A percentile compares a stretch with the other conserved stretches of the same genome.
Conservation (phyloP, 1,140 invertebrate genomes). For the Aphelinus certus region DNA sequence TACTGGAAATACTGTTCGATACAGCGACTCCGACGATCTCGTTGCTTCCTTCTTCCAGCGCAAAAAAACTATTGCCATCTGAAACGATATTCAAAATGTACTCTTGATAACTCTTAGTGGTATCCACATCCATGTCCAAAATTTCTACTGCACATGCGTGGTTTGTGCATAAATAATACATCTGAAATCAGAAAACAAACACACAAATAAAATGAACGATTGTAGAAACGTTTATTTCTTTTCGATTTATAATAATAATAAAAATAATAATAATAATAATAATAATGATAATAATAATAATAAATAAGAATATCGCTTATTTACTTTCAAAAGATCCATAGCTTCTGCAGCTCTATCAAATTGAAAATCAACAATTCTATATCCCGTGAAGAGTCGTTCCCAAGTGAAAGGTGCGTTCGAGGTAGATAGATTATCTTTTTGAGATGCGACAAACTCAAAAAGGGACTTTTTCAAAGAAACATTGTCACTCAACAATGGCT, state of each 20-base stretch:
- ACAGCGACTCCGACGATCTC: constrained; percentile 41
- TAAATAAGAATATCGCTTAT: no score
- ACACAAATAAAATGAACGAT: neutral
- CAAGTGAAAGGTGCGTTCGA: constrained; percentile 34
- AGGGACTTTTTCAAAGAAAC: neutral
- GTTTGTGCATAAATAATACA: constrained; percentile 6
- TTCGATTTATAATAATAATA: no score
- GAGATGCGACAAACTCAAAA: neutral
- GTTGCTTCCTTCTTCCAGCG: constrained; percentile 40
- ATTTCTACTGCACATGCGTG: neutral
- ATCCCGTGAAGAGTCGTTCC: constrained; percentile 42
- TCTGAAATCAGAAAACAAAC: neutral
- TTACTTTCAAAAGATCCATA: constrained; percentile 43
- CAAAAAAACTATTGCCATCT: constrained; percentile 38
- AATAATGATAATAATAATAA: no score
- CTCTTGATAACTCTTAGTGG: constrained; percentile 21
- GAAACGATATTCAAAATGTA: constrained; percentile 21
- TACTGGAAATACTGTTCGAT: constrained; percentile 5
- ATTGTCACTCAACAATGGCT: neutral
- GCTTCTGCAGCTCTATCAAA: constrained; percentile 34
- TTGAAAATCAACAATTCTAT: constrained; percentile 41
- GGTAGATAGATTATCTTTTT: neutral
- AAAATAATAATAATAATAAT: no score
- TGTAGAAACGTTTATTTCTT: no score
- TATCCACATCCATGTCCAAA: constrained; percentile 36